Evolutionary conservation across 2,888 invertebrate species (phyloP), one percentile per base, ranked within the genome.

Genomic region (Trachelus tabidus): DNA sequence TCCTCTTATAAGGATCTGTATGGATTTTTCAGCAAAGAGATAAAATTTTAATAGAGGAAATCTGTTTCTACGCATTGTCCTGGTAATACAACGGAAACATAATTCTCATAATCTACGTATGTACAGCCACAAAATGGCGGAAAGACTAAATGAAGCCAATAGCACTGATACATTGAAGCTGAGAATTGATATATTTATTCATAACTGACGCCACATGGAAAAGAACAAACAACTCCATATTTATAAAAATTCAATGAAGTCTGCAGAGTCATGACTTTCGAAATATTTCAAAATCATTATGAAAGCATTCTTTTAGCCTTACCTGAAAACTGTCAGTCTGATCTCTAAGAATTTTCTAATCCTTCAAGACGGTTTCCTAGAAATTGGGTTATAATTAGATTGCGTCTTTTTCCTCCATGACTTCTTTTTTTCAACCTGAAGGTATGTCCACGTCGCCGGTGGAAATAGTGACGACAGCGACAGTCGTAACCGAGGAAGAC

Each of bases 401-500:
- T 23, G 9, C 56, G 9, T 56, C 23, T 56, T 9, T 56, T 40
- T 56, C 56, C 56, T 23, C 23, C 56, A 23, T 56, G 4, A 56
- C 23, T 1, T 1, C n/a, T 23, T 56, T 23, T 23, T 56, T 56
- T 56, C 23, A 56, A 56, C 23, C 56, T 9, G 23, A 56, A 56
- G 56, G 56, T 56, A 23, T 56, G 56, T 9, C 56, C 56, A 56
- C 89, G 37, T 90, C 91, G 12, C 89, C 92, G 79, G 85, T 91
- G 77, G 91, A 90, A 80, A 90, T 91, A 71, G 89, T 91, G 4
- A 90, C 91, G 74, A 90, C 91, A 3, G 90, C 93, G 11, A 93
- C 93, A 35, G 92, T 92, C 12, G 91, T 92, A 35, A 92, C 92
- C 80, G 92, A 92, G 76, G 93, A 92, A 85, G 92, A 92, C 82